A percentile compares a stretch with the other conserved stretches of the same genome.
Conservation (phyloP, 1,140 invertebrate species). For the Penaeus vannamei region DNA sequence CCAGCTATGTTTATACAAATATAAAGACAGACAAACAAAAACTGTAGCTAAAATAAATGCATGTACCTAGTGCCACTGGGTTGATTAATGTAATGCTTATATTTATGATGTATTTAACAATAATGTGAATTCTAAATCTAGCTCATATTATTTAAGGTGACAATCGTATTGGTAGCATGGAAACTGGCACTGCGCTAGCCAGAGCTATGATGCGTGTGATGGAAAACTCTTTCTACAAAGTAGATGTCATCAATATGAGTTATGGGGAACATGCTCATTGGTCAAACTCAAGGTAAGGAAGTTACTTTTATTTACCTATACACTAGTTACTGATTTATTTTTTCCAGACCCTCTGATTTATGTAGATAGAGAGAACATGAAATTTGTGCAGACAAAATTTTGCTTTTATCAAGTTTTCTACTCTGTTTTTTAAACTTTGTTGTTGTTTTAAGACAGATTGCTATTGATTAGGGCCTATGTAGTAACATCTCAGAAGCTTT, state of each 20-base stretch:
- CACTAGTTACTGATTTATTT: background rate
- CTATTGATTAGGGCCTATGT: no score
- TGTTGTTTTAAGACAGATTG: no score
- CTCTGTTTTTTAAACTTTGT: no score
- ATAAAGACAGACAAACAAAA: no score
- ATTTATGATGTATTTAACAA: background rate
- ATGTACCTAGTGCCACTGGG: no score
- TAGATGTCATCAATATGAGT: constrained; percentile 98
- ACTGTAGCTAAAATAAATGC: no score
- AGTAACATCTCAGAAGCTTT: no score
- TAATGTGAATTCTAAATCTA: no score
- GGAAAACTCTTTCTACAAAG: constrained; percentile 71
- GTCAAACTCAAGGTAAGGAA: constrained; percentile 86
- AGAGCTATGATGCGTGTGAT: constrained; percentile 92
- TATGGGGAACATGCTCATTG: constrained; percentile 96
- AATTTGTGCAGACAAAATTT: no score
- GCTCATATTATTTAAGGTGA: constrained; percentile 76
- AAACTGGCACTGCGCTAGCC: constrained; percentile 93
- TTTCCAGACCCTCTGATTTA: background rate
- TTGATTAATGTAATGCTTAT: background rate
- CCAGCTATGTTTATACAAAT: no score
- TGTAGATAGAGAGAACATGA: no score
- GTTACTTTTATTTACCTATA: background rate
- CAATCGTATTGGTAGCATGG: constrained; percentile 91
- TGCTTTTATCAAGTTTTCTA: no score